These are phyloP conservation scores for Rambutsinella grinnellia DNA, from an alignment of 2,888 invertebrate genomes.

Conservation along the genomic window DNA sequence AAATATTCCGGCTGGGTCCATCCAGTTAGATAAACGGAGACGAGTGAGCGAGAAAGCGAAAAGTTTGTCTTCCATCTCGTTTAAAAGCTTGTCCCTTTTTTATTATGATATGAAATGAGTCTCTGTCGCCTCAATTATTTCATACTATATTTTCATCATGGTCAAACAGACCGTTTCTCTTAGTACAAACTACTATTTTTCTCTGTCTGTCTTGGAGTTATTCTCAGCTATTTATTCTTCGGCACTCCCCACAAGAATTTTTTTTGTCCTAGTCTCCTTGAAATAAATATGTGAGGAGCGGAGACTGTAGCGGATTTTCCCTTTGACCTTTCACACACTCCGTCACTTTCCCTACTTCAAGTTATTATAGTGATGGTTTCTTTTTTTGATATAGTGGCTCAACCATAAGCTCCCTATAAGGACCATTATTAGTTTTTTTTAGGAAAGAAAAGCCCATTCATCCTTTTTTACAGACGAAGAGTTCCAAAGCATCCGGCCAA, in stretches of 20 bases:
- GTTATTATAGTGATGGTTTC: too few relatives aligned
- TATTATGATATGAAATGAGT: too few relatives aligned
- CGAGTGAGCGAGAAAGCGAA: neutral
- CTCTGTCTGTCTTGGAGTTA: neutral
- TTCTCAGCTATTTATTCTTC: neutral
- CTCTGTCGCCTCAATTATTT: neutral
- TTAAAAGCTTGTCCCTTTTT: too few relatives aligned
- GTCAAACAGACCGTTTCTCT: neutral
- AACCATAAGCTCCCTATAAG: too few relatives aligned
- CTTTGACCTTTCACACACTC: slow-evolving; percentile 28
- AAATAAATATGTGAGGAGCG: neutral
- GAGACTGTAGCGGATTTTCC: slow-evolving; percentile 3
- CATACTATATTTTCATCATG: neutral
- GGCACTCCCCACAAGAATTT: too few relatives aligned
- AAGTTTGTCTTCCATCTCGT: neutral
- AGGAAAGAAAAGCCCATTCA: slow-evolving; percentile 11
- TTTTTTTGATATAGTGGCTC: too few relatives aligned
- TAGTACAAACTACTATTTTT: neutral
- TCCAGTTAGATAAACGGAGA: too few relatives aligned
- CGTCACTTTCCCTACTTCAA: neutral
- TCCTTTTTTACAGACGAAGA: slow-evolving; percentile 20
- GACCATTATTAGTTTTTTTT: too few relatives aligned
- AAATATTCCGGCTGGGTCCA: too few relatives aligned
- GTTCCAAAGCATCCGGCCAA: slow-evolving; percentile 25
- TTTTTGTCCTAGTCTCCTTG: neutral